Percentiles rank a stretch among this genome's conserved stretches.
Conservation (phyloP, 1,140 invertebrate species). For the Drosophila dunni region DNA sequence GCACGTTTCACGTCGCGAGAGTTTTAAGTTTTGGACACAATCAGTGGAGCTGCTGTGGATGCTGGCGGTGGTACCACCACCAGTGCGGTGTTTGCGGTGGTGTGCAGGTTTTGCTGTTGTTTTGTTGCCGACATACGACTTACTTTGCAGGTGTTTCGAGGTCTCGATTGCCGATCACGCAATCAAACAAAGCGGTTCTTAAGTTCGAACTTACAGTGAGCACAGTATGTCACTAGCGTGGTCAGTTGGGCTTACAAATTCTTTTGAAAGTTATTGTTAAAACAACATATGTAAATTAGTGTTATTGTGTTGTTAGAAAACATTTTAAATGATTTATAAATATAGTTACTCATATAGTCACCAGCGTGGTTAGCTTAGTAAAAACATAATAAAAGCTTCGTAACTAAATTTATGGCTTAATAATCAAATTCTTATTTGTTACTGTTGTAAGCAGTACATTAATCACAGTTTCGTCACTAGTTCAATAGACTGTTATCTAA, state of each 20-base stretch:
- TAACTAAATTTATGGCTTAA: too few species aligned
- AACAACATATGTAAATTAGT: too few species aligned
- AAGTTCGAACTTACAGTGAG: constrained; percentile 22
- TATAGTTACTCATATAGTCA: too few species aligned
- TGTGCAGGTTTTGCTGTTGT: neutral
- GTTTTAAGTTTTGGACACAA: constrained; percentile 33
- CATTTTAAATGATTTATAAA: too few species aligned
- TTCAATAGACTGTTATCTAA: too few species aligned
- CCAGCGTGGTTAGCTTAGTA: too few species aligned
- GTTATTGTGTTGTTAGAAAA: too few species aligned
- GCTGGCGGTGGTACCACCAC: neutral
- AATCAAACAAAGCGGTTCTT: constrained; percentile 34
- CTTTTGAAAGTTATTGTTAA: too few species aligned
- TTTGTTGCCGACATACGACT: constrained; percentile 25
- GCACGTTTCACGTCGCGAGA: constrained; percentile 23
- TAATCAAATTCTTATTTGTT: too few species aligned
- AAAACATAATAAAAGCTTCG: too few species aligned
- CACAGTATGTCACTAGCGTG: constrained; percentile 4
- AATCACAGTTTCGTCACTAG: too few species aligned
- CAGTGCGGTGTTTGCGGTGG: neutral
- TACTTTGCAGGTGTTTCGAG: constrained; percentile 48
- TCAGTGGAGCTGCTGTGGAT: constrained; percentile 20
- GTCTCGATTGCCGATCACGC: constrained; percentile 43
- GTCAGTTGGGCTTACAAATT: neutral
- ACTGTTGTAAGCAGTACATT: too few species aligned